These are phyloP conservation scores for Oscheius onirici DNA, from an alignment of 2,888 invertebrate species.

Conservation along the genomic window DNA sequence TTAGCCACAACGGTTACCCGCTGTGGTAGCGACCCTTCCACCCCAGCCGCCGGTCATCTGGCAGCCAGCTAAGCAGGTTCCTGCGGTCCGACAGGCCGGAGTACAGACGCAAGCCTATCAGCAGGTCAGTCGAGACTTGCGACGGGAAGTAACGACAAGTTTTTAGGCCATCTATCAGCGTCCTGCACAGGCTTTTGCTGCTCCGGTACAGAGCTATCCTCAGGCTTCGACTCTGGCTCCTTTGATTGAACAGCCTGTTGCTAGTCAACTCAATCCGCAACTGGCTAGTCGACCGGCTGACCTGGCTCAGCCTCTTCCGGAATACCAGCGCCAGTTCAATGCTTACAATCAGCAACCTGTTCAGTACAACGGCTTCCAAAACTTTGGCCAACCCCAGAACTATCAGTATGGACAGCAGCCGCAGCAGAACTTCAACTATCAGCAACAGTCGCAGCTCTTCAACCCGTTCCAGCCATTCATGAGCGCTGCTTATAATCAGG, in stretches of 20 bases:
- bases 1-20: background rate
- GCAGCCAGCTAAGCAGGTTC: constrained; percentile 14
- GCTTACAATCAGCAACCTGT: constrained; percentile 23
- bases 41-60: constrained; percentile 5
- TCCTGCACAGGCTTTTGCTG: constrained; percentile 16
- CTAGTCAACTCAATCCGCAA: constrained; percentile 39
- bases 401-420: constrained; percentile 18
- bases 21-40: background rate
- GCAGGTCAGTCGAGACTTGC: background rate
- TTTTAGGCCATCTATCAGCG: background rate
- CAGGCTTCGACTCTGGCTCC: constrained; percentile 53
- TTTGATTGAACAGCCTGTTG: constrained; percentile 46
- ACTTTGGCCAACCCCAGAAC: background rate
- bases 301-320: constrained; percentile 48
- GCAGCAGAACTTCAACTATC: constrained; percentile 7
- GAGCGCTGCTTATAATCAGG: constrained; percentile 15
- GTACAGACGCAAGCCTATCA: constrained; percentile 25
- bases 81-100: constrained; percentile 19
- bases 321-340: constrained; percentile 38
- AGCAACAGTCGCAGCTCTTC: constrained; percentile 39
- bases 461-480: constrained; percentile 70
- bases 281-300: constrained; percentile 49
- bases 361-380: constrained; percentile 19
- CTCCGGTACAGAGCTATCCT: constrained; percentile 4
- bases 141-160: background rate